Evolutionary conservation across 2,888 invertebrate species (phyloP), one percentile per base, ranked within the genome.

Genomic region (Drosophila sordidapex): DNA sequence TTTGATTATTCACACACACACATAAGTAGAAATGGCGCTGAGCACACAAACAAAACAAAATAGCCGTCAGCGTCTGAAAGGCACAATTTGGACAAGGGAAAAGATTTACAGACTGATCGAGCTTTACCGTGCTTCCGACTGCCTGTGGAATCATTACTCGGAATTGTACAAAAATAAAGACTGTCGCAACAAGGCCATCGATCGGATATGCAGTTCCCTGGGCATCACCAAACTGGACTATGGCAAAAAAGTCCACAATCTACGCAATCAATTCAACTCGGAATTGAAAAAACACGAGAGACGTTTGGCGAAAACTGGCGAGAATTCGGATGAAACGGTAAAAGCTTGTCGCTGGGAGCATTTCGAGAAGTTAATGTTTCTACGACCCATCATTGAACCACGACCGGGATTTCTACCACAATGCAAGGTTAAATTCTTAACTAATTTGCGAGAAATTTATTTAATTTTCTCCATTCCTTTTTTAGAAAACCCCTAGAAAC

Each of bases 211-310:
- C 54, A 48, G 56, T 3, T 61, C 79, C 4, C 71, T 93, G 7
- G 80, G 77, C 8, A 91, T 93, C 5, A 82, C 84, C 0, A 92
- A 92, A 60, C 82, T 91, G 35, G 92, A 92, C 60, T 93, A 92
- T 70, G 92, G 88, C 0, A 92, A 92, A 60, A 93, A 93, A 71
- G 90, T 93, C 5, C 93, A 93, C 67, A 93, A 93, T 62, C 82
- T 93, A 4, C 83, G 93, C 0, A 93, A 93, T 69, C 93, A 93
- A 70, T 93, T 92, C 62, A 93, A 93, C 63, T 91, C 92, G 0
- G 93, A 93, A 73, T 83, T 92, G 64, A 93, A 93, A 64, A 93
- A 93, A 61, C 61, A 91, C 10, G 91, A 91, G 33, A 87, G 91
- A 11, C 89, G 92, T 10, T 78, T 90, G 15, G 89, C 90, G 48